A percentile compares a stretch with the other conserved stretches of the same genome.
Evolutionary conservation across 1,140 invertebrate species (phyloP).

Genomic region (Drosophila pandora): DNA sequence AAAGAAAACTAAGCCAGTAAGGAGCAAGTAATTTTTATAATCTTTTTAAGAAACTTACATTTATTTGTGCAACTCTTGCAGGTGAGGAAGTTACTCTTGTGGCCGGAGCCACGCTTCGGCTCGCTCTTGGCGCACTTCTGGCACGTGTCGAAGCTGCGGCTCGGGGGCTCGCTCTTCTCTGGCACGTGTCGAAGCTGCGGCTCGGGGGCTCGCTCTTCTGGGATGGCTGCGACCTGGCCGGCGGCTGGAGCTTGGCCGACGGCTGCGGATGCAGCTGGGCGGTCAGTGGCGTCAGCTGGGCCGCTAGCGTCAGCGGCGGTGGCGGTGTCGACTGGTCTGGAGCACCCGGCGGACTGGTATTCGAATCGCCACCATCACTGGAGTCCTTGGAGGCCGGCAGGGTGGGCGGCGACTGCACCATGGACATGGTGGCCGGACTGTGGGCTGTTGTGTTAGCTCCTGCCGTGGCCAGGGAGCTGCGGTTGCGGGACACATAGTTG

Average conservation of each 20-base stretch:
- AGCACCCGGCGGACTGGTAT: slow-evolving; percentile 8
- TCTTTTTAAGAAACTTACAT: slow-evolving; percentile 42
- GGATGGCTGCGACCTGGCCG: slow-evolving; percentile 1
- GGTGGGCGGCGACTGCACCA: background rate
- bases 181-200: slow-evolving; percentile 57
- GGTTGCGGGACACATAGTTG: slow-evolving; percentile 86
- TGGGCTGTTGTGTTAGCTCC: too few species aligned
- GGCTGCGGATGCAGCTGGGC: background rate
- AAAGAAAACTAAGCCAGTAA: too few species aligned
- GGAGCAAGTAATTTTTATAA: too few species aligned
- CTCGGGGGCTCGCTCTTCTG: background rate
- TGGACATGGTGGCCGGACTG: background rate
- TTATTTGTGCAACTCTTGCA: slow-evolving; percentile 66
- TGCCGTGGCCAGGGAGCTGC: slow-evolving; percentile 1
- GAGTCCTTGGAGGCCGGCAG: background rate
- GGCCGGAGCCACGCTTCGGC: slow-evolving; percentile 59
- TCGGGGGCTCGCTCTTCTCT: background rate
- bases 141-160: slow-evolving; percentile 57
- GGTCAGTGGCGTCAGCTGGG: background rate
- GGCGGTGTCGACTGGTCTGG: slow-evolving; percentile 1
- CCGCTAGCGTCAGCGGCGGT: background rate
- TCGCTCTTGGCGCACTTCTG: slow-evolving; percentile 67
- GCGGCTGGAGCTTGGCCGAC: background rate
- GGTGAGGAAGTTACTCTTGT: slow-evolving; percentile 64
- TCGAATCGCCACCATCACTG: slow-evolving; percentile 29